These are phyloP conservation scores for Drosophila greeni DNA, from an alignment of 2,888 invertebrate species.

Conservation along the genomic window DNA sequence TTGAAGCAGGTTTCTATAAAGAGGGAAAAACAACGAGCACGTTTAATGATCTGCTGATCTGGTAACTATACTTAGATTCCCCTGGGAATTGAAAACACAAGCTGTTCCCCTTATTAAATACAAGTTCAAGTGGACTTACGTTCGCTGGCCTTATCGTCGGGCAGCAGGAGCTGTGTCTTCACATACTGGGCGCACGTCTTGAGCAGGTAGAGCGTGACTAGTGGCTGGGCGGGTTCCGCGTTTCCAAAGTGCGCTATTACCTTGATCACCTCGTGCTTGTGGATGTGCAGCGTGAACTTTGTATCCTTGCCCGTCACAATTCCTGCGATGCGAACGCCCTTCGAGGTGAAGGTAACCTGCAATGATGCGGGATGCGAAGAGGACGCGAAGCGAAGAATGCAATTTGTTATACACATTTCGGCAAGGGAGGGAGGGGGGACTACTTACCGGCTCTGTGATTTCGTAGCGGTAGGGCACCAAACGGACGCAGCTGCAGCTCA, in stretches of 20 bases:
- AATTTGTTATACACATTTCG: conserved; percentile 18
- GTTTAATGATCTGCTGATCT: neutral
- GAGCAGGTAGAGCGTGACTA: conserved; percentile 89
- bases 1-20: conserved; percentile 53
- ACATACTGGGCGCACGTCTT: conserved; percentile 85
- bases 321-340: conserved; percentile 82
- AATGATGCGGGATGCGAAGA: conserved; percentile 30
- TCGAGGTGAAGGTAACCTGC: conserved; percentile 81
- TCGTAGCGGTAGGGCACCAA: conserved; percentile 91
- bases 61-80: neutral
- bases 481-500: conserved; percentile 87
- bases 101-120: neutral
- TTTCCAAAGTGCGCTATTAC: conserved; percentile 88
- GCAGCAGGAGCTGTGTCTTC: conserved; percentile 85
- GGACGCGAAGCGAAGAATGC: neutral
- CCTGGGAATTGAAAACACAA: neutral
- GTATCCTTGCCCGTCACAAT: conserved; percentile 80
- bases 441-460: conserved; percentile 85
- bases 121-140: conserved; percentile 44
- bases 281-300: conserved; percentile 81
- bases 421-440: neutral
- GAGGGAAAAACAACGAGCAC: neutral
- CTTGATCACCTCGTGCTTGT: conserved; percentile 85
- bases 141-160: conserved; percentile 61
- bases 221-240: conserved; percentile 81